Evolutionary conservation across 37 sponge, comb jelly and placozoan species (phyloP).

Genomic region (Cliona cf. orientalis): DNA sequence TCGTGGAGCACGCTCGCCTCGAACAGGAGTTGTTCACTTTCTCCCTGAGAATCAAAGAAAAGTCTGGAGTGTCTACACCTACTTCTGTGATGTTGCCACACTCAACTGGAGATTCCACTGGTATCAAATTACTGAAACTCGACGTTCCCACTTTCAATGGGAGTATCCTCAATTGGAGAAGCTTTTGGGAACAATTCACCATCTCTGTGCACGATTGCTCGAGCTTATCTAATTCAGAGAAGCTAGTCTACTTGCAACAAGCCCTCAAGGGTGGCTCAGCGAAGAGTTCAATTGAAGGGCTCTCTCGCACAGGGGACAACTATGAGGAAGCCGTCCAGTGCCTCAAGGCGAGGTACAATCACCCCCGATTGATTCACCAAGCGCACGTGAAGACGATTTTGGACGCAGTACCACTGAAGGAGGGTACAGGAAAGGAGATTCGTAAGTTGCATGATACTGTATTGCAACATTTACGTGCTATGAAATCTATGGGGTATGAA

Average conservation of each 20-base stretch:
- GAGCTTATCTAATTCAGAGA: slow-evolving; percentile 2
- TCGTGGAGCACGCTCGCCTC: not conserved
- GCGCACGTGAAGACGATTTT: slow-evolving; percentile 13
- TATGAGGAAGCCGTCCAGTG: slow-evolving; percentile 12
- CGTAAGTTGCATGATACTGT: slow-evolving; percentile 16
- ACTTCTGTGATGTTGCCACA: not conserved
- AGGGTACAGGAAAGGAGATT: not conserved
- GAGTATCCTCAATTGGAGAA: slow-evolving; percentile 6
- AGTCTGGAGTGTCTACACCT: not conserved
- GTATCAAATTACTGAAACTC: slow-evolving; percentile 11
- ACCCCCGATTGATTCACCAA: not conserved
- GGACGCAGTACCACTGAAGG: not conserved
- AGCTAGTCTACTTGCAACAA: slow-evolving; percentile 27
- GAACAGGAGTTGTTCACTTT: not conserved
- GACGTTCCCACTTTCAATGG: slow-evolving; percentile 22
- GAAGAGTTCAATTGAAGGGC: slow-evolving; percentile 14
- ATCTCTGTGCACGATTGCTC: slow-evolving; percentile 5
- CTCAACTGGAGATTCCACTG: not conserved
- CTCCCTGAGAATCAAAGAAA: not conserved
- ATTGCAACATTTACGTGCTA: not conserved
- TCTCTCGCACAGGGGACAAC: slow-evolving; percentile 16
- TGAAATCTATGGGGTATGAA: slow-evolving; percentile 9
- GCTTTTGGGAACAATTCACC: slow-evolving; percentile 25
- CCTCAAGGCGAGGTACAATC: slow-evolving; percentile 1
- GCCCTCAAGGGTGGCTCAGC: slow-evolving; percentile 16